Base-by-base conservation (phyloP, 2,888 invertebrate species). In the Rhimphoctona megacephalus region DNA sequence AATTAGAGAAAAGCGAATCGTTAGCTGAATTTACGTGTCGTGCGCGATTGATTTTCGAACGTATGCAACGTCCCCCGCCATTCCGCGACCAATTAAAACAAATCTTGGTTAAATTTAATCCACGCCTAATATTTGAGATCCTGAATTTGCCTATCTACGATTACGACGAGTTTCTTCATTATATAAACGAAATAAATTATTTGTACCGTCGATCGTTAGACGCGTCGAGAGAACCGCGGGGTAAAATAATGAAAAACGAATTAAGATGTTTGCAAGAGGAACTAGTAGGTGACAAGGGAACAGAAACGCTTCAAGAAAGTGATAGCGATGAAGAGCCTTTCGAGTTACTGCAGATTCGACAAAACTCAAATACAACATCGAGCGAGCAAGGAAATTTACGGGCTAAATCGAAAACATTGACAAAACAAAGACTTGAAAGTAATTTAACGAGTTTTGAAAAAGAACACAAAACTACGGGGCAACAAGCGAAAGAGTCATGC, bases 11-110 rank as follows among this genome's bases (percentile, higher is more conserved):
- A 11, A 76, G 76, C 0, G 88, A 86, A 76, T 39, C 78, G 0
- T 46, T 87, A 17, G 87, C 83, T 0, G 87, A 86, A 74, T 88
- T 88, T 22, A 66, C 87, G 1, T 85, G 87, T 30, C 80, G 88
- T 25, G 82, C 85, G 4, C 84, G 86, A 14, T 11, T 87, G 0
- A 77, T 87, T 11, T 88, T 86, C 22, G 86, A 87, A 43, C 66
- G 84, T 11, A 83, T 88, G 86, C 82, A 61, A 49, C 52, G 61
- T 25, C 83, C 85, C 2, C 86, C 86, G 3, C 30, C 78, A 1
- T 83, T 87, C 30, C 86, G 46, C 67, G 81, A 39, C 9, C 85
- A 57, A 61, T 76, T 5, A 2, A 70, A 70, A 30, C 80, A 87
- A 54, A 85, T 87, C 4, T 57, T 85, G 0, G 52, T 46, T 5